Conservation (phyloP, 2,113 vertebrate genomes). For the Phainopepla nitens region DNA sequence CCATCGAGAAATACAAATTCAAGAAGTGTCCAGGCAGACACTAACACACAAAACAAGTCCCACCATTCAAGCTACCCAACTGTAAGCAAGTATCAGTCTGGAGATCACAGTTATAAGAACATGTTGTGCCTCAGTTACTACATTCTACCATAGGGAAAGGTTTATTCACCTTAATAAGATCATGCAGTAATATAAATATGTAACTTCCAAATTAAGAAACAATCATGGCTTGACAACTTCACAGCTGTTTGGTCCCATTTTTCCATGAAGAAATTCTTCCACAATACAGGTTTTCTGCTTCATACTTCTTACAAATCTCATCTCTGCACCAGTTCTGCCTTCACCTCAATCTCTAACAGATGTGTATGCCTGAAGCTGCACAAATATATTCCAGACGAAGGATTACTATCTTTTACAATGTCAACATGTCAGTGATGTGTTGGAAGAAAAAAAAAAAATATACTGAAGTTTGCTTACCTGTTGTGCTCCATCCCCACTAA, state of each 20-base stretch:
- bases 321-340: not conserved
- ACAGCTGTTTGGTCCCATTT: not conserved
- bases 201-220: not conserved
- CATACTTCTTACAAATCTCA: not conserved
- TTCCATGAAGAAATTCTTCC: not conserved
- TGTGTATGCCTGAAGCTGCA: not conserved
- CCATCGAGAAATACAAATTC: not conserved
- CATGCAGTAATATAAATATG: not conserved
- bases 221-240: not conserved
- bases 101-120: not conserved
- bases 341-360: not conserved
- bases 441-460: not conserved
- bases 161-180: not conserved
- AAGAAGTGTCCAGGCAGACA: not conserved
- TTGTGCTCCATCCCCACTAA: conserved; percentile 93
- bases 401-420: not conserved
- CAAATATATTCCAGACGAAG: not conserved
- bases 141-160: not conserved
- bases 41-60: not conserved
- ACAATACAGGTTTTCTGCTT: not conserved
- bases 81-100: not conserved
- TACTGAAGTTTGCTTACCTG: conserved; percentile 81
- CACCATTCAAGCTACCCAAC: not conserved
- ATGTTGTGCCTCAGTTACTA: not conserved
- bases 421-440: not conserved